Conservation (phyloP, 92 coral and sea anemone species). For the Porites evermanni region DNA sequence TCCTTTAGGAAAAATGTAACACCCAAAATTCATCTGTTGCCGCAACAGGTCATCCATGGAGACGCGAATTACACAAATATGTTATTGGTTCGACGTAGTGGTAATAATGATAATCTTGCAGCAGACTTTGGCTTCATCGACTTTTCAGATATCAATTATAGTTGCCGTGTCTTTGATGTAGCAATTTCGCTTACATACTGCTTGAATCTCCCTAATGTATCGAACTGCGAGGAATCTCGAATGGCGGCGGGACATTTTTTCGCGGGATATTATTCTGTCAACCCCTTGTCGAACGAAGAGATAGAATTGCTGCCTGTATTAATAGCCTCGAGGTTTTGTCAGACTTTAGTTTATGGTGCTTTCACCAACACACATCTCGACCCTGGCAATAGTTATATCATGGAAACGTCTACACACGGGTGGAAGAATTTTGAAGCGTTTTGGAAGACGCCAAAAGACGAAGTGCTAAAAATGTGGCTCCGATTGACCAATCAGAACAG, state of each 20-base stretch:
- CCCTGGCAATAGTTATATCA: slow-evolving; percentile 59
- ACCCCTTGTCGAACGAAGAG: slow-evolving; percentile 69
- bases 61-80: slow-evolving; percentile 68
- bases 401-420: slow-evolving; percentile 39
- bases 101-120: too few species aligned
- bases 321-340: slow-evolving; percentile 70
- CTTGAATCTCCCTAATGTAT: slow-evolving; percentile 16
- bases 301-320: slow-evolving; percentile 45
- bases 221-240: slow-evolving; percentile 29
- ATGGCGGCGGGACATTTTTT: slow-evolving; percentile 68
- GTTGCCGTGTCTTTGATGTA: slow-evolving; percentile 72
- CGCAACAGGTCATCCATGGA: slow-evolving; percentile 78
- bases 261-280: slow-evolving; percentile 71
- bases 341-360: slow-evolving; percentile 56
- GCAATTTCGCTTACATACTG: slow-evolving; percentile 64
- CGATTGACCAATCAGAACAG: neutral
- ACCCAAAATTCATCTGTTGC: slow-evolving; percentile 59
- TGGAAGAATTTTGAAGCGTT: slow-evolving; percentile 64
- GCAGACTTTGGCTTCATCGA: slow-evolving; percentile 66
- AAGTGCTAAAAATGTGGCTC: slow-evolving; percentile 29
- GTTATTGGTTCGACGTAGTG: neutral
- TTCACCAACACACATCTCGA: slow-evolving; percentile 27
- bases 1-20: slow-evolving; percentile 48
- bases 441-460: slow-evolving; percentile 50
- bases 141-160: slow-evolving; percentile 65